Base-by-base conservation (phyloP, 2,888 invertebrate genomes). In the Drosophila ezoana region DNA sequence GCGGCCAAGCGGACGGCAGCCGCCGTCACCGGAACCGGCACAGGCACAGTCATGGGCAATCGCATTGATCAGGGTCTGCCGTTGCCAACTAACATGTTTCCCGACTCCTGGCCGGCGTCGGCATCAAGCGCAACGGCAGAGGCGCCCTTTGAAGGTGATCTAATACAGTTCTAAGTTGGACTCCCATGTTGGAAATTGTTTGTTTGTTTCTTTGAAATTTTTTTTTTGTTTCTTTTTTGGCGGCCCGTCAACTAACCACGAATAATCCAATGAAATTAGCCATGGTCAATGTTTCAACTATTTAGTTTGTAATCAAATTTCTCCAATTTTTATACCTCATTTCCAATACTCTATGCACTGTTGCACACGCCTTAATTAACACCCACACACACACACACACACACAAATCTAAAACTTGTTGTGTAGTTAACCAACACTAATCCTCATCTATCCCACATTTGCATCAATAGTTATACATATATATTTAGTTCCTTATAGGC, bases 81-180 rank as follows among this genome's bases (percentile, higher is more conserved):
- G 90, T 92, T 94, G 87, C 93, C 94, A 79, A 93, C 95, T 1
- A 9, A 35, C 4, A 11, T 16, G 3, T 8, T 13, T n/a, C 14
- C 28, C 11, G 52, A 49, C 9, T 14, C 48, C 14, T 23, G 57
- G 48, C 32, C 53, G 11, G 20, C 41, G 18, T 0, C 54, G 11
- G 6, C 20, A 8, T 8, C 44, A 3, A 35, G 2, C 8, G 32
- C 57, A 47, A 33, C 61, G 11, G 47, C 41, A 14, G 68, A 71
- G 49, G 45, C 52, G 56, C 54, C 87, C 49, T 94, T 95, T 87
- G 94, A 95, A 92, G 96, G 96, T 96, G 92, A 91, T 91, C 91
- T 92, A 79, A 92, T 92, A 89, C 85, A 91, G 89, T 91, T 92
- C 87, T 92, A 91, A 85, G 52, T 40, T 48, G 56, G 47, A 44